These are phyloP conservation scores for Cladorhizidae sp. DNA, from an alignment of 37 sponge, comb jelly and placozoan species.

Conservation along the genomic window DNA sequence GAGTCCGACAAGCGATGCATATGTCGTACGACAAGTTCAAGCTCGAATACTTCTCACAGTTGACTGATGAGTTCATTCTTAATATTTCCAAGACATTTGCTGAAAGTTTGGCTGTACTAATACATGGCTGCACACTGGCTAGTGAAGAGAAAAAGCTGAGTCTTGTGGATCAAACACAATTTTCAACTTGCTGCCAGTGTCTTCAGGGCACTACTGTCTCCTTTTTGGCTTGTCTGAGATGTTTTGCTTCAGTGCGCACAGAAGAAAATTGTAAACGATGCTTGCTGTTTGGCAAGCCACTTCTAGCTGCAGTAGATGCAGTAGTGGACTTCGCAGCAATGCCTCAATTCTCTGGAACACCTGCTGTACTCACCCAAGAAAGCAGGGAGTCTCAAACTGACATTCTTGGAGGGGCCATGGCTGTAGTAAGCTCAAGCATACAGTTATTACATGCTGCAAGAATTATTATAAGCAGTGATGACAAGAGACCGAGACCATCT, in stretches of 20 bases:
- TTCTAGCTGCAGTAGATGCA: constrained; percentile 58
- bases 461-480: constrained; percentile 19
- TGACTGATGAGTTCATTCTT: constrained; percentile 39
- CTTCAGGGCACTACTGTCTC: constrained; percentile 65
- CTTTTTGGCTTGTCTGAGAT: constrained; percentile 59
- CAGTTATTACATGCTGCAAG: constrained; percentile 44
- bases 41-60: constrained; percentile 21
- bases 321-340: constrained; percentile 55
- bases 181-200: constrained; percentile 43
- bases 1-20: constrained; percentile 46
- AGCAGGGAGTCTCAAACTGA: constrained; percentile 61
- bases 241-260: constrained; percentile 40
- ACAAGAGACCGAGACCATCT: background rate
- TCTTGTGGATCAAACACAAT: constrained; percentile 39
- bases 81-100: constrained; percentile 73
- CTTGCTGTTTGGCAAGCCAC: constrained; percentile 58
- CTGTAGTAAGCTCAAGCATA: constrained; percentile 63
- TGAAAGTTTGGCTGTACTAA: constrained; percentile 55
- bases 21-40: constrained; percentile 66
- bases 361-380: constrained; percentile 51
- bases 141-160: constrained; percentile 19
- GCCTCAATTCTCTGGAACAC: constrained; percentile 58
- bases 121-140: constrained; percentile 56
- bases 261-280: constrained; percentile 48
- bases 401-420: constrained; percentile 81